Evolutionary conservation across 2,888 invertebrate genomes (phyloP).

Genomic region (Drosophila mettleri): DNA sequence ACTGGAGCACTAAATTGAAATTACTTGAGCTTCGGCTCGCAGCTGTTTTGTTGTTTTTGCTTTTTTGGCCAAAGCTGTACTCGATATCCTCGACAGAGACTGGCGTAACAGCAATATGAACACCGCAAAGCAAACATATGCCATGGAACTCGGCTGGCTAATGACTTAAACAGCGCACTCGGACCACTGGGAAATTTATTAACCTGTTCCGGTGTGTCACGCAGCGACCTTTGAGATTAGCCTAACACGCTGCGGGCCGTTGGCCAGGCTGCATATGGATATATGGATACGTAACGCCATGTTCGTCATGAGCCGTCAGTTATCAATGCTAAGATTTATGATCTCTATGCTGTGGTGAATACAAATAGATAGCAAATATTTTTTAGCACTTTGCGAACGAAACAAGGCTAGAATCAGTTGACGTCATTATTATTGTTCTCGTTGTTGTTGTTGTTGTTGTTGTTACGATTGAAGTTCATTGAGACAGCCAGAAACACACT

Average conservation of each 20-base stretch:
- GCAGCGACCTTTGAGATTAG: constrained; percentile 55
- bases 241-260: constrained; percentile 33
- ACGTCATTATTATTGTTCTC: constrained; percentile 32
- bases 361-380: neutral
- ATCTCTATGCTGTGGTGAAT: constrained; percentile 57
- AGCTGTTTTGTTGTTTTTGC: constrained; percentile 33
- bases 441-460: neutral
- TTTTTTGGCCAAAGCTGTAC: constrained; percentile 25
- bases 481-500: constrained; percentile 3
- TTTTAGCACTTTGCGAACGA: neutral
- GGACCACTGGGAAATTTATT: constrained; percentile 74
- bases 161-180: constrained; percentile 21
- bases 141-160: constrained; percentile 23
- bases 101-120: constrained; percentile 4
- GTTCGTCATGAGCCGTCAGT: constrained; percentile 33
- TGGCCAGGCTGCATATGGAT: constrained; percentile 19
- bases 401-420: constrained; percentile 16
- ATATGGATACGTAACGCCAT: constrained; percentile 24
- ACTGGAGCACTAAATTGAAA: constrained; percentile 65
- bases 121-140: constrained; percentile 40
- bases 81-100: constrained; percentile 42
- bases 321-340: constrained; percentile 74
- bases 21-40: constrained; percentile 50
- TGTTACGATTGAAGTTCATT: constrained; percentile 16
- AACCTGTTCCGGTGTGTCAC: constrained; percentile 76